A percentile compares a stretch with the other conserved stretches of the same genome.
Conservation (phyloP, 2,113 vertebrate species). For the Oenanthe melanoleuca region DNA sequence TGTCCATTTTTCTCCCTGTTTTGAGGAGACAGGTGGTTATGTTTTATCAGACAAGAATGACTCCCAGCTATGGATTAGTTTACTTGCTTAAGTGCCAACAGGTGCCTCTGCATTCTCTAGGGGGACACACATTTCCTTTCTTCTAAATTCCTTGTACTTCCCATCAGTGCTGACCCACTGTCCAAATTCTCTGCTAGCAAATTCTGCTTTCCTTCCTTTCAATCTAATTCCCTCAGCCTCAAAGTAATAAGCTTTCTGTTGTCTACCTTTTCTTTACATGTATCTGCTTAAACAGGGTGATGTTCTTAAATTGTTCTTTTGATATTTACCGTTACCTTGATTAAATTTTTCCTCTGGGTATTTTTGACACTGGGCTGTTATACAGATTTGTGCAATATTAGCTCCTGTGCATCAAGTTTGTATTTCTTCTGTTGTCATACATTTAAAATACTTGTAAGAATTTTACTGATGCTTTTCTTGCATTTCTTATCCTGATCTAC, state of each 20-base stretch:
- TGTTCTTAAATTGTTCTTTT: neutral
- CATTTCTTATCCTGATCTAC: neutral
- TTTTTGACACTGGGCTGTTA: neutral
- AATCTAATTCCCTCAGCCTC: neutral
- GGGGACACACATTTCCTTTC: neutral
- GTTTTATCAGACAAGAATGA: neutral
- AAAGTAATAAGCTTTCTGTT: neutral
- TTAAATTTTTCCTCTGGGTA: neutral
- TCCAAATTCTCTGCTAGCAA: neutral
- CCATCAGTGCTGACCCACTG: fast-evolving
- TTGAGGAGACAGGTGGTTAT: neutral
- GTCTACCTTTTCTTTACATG: neutral
- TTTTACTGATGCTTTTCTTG: neutral
- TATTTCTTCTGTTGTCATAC: neutral
- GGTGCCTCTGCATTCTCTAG: neutral
- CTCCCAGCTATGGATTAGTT: neutral
- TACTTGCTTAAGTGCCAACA: neutral
- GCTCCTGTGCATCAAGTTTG: neutral
- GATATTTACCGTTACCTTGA: neutral
- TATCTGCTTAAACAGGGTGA: neutral
- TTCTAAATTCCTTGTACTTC: neutral
- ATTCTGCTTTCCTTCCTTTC: neutral
- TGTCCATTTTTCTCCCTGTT: neutral
- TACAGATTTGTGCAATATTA: neutral
- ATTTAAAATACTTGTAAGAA: neutral